These are phyloP conservation scores for Bhutanitis thaidina DNA, from an alignment of 2,888 invertebrate genomes.

Conservation along the genomic window DNA sequence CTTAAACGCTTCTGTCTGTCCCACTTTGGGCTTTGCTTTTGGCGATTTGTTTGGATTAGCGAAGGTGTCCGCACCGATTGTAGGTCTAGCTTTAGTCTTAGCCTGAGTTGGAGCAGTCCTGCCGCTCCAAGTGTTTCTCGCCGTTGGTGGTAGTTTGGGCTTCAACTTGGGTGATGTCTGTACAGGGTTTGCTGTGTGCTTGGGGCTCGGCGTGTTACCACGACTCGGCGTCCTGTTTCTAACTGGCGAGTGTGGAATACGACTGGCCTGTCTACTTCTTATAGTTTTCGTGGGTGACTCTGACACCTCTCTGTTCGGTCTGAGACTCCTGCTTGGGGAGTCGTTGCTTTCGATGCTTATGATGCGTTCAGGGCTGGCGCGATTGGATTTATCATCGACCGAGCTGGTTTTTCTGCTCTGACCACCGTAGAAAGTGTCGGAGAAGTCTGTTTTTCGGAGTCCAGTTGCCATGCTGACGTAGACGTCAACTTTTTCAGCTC, in stretches of 20 bases:
- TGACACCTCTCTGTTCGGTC: constrained; percentile 53
- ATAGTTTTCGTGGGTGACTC: constrained; percentile 63
- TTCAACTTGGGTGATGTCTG: constrained; percentile 68
- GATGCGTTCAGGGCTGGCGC: constrained; percentile 68
- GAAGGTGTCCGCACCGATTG: constrained; percentile 65
- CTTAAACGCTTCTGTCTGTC: constrained; percentile 66
- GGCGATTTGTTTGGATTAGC: constrained; percentile 83
- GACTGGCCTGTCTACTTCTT: constrained; percentile 63
- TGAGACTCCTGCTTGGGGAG: constrained; percentile 65
- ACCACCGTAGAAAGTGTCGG: constrained; percentile 80
- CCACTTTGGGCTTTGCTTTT: constrained; percentile 56
- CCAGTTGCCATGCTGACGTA: constrained; percentile 85
- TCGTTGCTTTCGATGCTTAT: constrained; percentile 59
- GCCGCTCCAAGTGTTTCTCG: constrained; percentile 88
- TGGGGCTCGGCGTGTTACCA: constrained; percentile 70
- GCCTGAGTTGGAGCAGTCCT: constrained; percentile 69
- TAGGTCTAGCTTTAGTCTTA: constrained; percentile 60
- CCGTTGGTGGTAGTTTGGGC: constrained; percentile 61
- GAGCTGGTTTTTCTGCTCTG: constrained; percentile 66
- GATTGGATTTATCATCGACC: constrained; percentile 58
- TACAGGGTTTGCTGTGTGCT: constrained; percentile 50
- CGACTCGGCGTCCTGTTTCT: constrained; percentile 55
- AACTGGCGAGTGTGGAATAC: constrained; percentile 71
- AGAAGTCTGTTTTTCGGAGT: constrained; percentile 84
- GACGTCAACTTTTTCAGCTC: constrained; percentile 65